These are phyloP conservation scores for Myiagra hebetior DNA, from an alignment of 2,113 vertebrate genomes.

Conservation along the genomic window DNA sequence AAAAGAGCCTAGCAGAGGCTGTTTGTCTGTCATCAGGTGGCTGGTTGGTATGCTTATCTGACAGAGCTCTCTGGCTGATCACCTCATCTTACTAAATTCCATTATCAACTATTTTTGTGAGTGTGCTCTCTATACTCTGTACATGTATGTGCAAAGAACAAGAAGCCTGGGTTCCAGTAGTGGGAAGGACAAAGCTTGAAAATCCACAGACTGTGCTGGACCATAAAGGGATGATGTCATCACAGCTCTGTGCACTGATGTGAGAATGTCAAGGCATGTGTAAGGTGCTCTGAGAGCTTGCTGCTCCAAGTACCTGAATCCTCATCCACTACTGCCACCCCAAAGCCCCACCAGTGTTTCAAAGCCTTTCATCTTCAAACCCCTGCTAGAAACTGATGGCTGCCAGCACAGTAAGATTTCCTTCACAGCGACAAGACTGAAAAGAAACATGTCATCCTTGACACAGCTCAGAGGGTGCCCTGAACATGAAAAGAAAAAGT, in stretches of 20 bases:
- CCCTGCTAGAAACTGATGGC: not conserved
- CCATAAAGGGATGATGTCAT: not conserved
- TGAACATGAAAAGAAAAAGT: not conserved
- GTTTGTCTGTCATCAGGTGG: not conserved
- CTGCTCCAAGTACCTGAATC: not conserved
- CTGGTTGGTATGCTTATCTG: not conserved
- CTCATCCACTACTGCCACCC: not conserved
- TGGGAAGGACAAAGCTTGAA: not conserved
- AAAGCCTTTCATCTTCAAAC: not conserved
- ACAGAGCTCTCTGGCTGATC: not conserved
- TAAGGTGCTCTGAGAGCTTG: not conserved
- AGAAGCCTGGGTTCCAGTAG: not conserved
- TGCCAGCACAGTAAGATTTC: not conserved
- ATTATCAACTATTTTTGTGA: not conserved
- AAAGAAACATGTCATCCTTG: not conserved
- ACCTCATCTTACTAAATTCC: not conserved
- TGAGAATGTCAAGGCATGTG: not conserved
- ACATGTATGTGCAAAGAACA: not conserved
- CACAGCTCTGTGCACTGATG: not conserved
- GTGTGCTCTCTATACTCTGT: not conserved
- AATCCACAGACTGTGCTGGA: not conserved
- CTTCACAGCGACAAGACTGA: not conserved
- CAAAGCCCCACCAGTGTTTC: not conserved
- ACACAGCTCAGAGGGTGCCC: not conserved
- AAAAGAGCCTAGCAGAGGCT: not conserved